These are phyloP conservation scores for Drosophila takahashii DNA, from an alignment of 1,140 invertebrate genomes.

Conservation along the genomic window DNA sequence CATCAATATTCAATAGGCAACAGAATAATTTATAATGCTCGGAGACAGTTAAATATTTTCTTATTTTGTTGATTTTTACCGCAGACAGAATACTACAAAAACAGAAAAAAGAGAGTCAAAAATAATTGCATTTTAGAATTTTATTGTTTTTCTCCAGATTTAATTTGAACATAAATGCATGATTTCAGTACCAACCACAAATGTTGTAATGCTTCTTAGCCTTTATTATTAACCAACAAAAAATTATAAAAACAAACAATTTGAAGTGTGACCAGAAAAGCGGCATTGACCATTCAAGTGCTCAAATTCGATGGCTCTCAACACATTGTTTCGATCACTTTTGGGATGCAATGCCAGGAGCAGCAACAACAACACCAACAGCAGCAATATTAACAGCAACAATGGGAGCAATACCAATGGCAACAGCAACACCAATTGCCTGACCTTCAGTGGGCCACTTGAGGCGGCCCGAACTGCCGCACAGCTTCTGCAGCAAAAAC, in stretches of 20 bases:
- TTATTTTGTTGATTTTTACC: neutral
- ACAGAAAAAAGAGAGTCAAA: neutral
- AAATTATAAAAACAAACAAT: conserved; percentile 29
- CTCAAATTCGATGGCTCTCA: conserved; percentile 37
- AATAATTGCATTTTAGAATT: neutral
- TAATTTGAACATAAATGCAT: no score
- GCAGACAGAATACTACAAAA: neutral
- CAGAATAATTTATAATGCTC: conserved; percentile 16
- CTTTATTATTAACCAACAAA: conserved; percentile 10
- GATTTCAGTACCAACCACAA: neutral
- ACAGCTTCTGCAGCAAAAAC: conserved; percentile 53
- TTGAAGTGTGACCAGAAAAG: conserved; percentile 40
- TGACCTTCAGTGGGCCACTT: conserved; percentile 75
- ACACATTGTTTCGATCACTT: conserved; percentile 41
- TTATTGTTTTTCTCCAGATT: neutral
- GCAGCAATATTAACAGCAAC: neutral
- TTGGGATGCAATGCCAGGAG: conserved; percentile 18
- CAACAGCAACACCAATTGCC: conserved; percentile 34
- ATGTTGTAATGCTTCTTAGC: neutral
- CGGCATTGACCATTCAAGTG: conserved; percentile 73
- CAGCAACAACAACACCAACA: conserved; percentile 16
- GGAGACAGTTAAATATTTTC: neutral
- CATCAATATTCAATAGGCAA: conserved; percentile 21
- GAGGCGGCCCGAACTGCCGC: conserved; percentile 30
- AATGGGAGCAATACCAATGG: conserved; percentile 18